Percentiles rank a stretch among this genome's conserved stretches.
Conservation (phyloP, 1,140 invertebrate species). For the Apocrypta bakeri region DNA sequence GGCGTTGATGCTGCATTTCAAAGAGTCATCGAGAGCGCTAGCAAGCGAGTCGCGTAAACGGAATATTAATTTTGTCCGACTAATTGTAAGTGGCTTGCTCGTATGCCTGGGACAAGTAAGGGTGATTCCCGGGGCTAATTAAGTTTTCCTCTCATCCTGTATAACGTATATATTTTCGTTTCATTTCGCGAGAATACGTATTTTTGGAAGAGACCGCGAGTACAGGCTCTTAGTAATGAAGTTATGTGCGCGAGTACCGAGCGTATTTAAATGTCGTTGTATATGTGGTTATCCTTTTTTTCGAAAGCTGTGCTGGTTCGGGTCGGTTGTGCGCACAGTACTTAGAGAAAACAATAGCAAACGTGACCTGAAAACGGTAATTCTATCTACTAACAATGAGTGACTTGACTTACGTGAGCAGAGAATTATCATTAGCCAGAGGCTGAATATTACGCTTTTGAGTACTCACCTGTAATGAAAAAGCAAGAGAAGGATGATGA, state of each 20-base stretch:
- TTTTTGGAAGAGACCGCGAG: not conserved
- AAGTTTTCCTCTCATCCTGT: not conserved
- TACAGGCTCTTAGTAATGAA: not conserved
- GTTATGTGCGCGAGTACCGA: too few relatives aligned
- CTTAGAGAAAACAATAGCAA: not conserved
- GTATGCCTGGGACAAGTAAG: not conserved
- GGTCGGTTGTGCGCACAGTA: not conserved
- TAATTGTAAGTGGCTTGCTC: slow-evolving; percentile 1
- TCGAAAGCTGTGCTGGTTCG: too few relatives aligned
- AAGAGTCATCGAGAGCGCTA: not conserved
- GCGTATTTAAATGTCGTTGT: too few relatives aligned
- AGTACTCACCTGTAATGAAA: not conserved
- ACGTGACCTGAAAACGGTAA: not conserved
- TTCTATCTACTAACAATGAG: not conserved
- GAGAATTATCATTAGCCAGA: not conserved
- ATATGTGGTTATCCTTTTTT: too few relatives aligned
- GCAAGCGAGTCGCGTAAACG: not conserved
- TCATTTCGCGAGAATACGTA: not conserved
- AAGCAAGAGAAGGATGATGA: not conserved
- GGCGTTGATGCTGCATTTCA: slow-evolving; percentile 6
- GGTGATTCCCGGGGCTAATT: not conserved
- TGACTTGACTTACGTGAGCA: not conserved
- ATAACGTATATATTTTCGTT: not conserved
- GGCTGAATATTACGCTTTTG: not conserved
- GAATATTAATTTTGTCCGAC: slow-evolving; percentile 9